These are phyloP conservation scores for Heliconius nattereri DNA, from an alignment of 1,140 invertebrate genomes.

Conservation along the genomic window DNA sequence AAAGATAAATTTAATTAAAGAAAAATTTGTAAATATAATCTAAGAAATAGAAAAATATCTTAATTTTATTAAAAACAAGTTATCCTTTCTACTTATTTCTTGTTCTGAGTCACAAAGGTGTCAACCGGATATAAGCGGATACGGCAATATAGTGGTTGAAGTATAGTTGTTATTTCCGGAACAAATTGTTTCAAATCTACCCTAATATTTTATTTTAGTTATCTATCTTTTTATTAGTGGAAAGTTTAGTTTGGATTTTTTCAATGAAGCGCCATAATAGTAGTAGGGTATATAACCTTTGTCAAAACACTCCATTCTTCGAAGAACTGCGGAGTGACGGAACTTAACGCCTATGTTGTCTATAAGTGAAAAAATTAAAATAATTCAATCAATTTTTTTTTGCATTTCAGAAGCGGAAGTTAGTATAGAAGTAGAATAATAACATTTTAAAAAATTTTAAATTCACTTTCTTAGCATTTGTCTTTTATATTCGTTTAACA, in stretches of 20 bases:
- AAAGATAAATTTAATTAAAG: too few species aligned
- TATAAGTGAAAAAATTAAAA: too few species aligned
- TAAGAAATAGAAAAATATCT: neutral
- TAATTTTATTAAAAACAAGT: neutral
- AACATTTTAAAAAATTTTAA: neutral
- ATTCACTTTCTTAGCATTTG: neutral
- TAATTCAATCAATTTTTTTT: too few species aligned
- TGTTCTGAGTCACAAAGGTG: neutral
- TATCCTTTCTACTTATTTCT: neutral
- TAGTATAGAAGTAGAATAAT: neutral
- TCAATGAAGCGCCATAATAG: too few species aligned
- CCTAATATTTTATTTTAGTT: neutral
- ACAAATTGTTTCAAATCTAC: conserved; percentile 7
- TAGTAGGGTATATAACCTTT: too few species aligned
- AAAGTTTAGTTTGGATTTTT: neutral
- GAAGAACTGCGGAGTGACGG: too few species aligned
- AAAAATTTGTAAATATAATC: too few species aligned
- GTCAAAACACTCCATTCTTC: too few species aligned
- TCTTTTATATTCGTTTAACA: neutral
- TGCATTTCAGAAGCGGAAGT: neutral
- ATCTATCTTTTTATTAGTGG: too few species aligned
- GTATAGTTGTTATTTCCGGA: conserved; percentile 1
- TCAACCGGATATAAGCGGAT: conserved; percentile 9
- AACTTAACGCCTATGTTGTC: too few species aligned
- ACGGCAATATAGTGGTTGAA: conserved; percentile 5